Evolutionary conservation across 2,797 vertebrate genomes (phyloP).

Genomic region (Sardinella longiceps): DNA sequence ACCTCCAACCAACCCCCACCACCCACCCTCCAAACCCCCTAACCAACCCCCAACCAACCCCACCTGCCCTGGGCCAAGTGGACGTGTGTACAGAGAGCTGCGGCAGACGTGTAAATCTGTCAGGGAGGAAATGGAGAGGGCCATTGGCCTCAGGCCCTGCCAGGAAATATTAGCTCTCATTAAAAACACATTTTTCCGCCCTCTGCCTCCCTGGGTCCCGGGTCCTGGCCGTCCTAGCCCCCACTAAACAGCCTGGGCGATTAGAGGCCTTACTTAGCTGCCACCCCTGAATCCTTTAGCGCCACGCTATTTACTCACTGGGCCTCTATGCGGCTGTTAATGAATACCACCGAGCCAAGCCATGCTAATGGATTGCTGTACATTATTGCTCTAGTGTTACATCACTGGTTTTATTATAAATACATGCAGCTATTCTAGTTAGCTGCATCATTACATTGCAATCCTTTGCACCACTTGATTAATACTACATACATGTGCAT

Average conservation of each 20-base stretch:
- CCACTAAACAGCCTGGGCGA: neutral
- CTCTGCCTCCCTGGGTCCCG: neutral
- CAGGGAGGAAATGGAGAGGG: neutral
- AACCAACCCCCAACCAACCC: too few relatives aligned
- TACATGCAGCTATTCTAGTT: neutral
- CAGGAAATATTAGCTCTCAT: neutral
- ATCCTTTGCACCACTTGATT: neutral
- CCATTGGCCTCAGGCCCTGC: neutral
- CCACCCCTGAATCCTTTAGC: neutral
- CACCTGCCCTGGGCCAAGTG: neutral
- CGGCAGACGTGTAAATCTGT: constrained; percentile 19
- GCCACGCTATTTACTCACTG: neutral
- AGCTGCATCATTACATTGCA: neutral
- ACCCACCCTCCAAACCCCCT: neutral
- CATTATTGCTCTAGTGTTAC: neutral
- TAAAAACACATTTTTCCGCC: neutral
- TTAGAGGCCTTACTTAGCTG: neutral
- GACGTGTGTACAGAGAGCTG: neutral
- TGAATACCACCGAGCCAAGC: too few relatives aligned
- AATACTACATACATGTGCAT: neutral
- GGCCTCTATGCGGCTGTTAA: neutral
- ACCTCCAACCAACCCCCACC: too few relatives aligned
- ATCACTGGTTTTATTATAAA: neutral
- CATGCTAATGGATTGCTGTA: neutral
- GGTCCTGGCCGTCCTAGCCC: too few relatives aligned